Percentiles rank a stretch among this genome's conserved stretches.
These are phyloP conservation scores for Xestia xanthographa DNA, from an alignment of 2,888 invertebrate species.

Conservation along the genomic window DNA sequence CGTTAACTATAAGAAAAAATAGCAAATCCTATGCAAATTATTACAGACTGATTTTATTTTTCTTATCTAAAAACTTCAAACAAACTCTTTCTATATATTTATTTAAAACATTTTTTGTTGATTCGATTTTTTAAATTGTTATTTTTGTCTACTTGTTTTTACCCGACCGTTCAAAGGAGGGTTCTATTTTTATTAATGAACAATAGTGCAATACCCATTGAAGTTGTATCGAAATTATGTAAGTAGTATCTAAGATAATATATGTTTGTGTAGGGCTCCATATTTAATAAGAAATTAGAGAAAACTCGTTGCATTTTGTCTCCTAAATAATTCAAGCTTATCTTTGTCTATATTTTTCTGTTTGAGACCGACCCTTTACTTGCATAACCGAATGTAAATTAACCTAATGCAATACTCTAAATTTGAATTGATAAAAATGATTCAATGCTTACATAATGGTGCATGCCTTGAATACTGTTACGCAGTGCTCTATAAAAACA, in stretches of 20 bases:
- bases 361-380: not conserved
- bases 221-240: constrained; percentile 31
- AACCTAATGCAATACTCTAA: not conserved
- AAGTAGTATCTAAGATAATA: constrained; percentile 42
- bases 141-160: constrained; percentile 24
- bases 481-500: not conserved
- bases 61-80: constrained; percentile 4
- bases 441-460: not conserved
- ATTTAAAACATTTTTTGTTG: constrained; percentile 31
- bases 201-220: not conserved
- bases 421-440: not conserved
- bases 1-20: constrained; percentile 42
- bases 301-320: not conserved
- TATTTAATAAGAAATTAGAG: constrained; percentile 8
- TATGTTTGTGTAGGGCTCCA: constrained; percentile 28
- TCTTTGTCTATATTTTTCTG: not conserved
- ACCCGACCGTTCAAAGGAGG: not conserved
- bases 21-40: constrained; percentile 35
- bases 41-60: constrained; percentile 49
- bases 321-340: not conserved
- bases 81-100: constrained; percentile 1
- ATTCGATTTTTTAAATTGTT: constrained; percentile 19
- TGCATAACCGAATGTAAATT: not conserved
- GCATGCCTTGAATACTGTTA: not conserved
- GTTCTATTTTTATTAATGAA: constrained; percentile 16